Conservation (phyloP, 2,888 invertebrate species). For the Tenthredo scrophulariae region DNA sequence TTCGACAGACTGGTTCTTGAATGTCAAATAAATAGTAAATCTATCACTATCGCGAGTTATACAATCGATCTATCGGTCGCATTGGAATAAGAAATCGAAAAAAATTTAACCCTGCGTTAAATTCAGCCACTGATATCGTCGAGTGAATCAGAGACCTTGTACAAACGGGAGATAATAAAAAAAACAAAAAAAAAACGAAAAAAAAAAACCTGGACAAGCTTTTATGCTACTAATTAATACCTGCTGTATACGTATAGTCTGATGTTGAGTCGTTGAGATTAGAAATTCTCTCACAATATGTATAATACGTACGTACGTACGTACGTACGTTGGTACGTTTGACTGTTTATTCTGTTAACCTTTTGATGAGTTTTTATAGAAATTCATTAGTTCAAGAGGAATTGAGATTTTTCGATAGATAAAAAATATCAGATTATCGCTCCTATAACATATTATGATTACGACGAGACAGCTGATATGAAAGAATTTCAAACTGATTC, state of each 20-base stretch:
- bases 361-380: neutral
- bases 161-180: neutral
- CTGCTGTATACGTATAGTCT: neutral
- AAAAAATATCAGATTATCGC: neutral
- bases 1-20: neutral
- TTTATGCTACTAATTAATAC: constrained; percentile 16
- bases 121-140: neutral
- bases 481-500: neutral
- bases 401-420: neutral
- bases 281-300: neutral
- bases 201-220: neutral
- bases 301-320: neutral
- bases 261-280: constrained; percentile 16
- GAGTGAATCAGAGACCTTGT: neutral
- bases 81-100: neutral
- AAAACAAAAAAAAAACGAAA: too few relatives aligned
- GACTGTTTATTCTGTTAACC: neutral
- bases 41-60: neutral
- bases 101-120: neutral
- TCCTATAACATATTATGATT: neutral
- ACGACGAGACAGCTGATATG: neutral
- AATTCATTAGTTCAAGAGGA: neutral
- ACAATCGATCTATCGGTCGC: neutral
- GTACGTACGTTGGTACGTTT: neutral
- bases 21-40: neutral